phyloP scores from a whole-genome alignment of 1,140 invertebrate species.

The Sesamia nonagrioides region DNA sequence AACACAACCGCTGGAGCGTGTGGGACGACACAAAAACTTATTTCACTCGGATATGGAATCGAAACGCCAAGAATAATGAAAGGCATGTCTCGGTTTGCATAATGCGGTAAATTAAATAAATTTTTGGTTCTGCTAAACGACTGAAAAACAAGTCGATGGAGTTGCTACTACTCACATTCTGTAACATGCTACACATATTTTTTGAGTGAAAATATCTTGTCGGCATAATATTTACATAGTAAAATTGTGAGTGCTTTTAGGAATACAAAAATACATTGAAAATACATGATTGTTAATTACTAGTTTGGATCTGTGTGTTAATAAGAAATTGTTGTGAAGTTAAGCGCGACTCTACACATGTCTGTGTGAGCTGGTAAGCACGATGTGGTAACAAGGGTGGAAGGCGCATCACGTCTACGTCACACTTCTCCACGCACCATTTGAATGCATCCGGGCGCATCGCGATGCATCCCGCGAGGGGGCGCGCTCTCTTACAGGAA shows the following conservation, averaged over 20 bases:
- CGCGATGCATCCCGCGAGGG: conserved; percentile 67
- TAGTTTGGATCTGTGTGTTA: conserved; percentile 9
- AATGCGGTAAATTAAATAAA: conserved; percentile 83
- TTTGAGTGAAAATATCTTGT: conserved; percentile 39
- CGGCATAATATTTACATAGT: conserved; percentile 22
- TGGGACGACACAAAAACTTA: conserved; percentile 80
- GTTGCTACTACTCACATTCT: conserved; percentile 47
- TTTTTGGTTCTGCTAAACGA: conserved; percentile 75
- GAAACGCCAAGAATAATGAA: conserved; percentile 76
- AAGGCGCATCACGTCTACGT: conserved; percentile 69
- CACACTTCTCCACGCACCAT: conserved; percentile 85
- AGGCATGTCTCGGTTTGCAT: conserved; percentile 76
- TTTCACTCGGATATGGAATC: conserved; percentile 78
- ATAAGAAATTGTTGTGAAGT: conserved; percentile 22
- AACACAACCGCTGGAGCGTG: conserved; percentile 67
- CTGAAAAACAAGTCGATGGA: conserved; percentile 60
- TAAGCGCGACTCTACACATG: conserved; percentile 60
- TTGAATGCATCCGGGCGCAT: conserved; percentile 82
- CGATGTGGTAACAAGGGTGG: conserved; percentile 72
- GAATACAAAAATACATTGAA: conserved; percentile 14
- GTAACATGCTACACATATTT: conserved; percentile 29
- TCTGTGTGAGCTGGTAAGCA: conserved; percentile 47
- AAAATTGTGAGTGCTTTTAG: conserved; percentile 7
- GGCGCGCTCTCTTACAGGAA: conserved; percentile 74
- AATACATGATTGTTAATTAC: conserved; percentile 24